Percentiles rank a stretch among this genome's conserved stretches.
phyloP scores from a whole-genome alignment of 1,140 invertebrate species.

The Drosophila rufa region DNA sequence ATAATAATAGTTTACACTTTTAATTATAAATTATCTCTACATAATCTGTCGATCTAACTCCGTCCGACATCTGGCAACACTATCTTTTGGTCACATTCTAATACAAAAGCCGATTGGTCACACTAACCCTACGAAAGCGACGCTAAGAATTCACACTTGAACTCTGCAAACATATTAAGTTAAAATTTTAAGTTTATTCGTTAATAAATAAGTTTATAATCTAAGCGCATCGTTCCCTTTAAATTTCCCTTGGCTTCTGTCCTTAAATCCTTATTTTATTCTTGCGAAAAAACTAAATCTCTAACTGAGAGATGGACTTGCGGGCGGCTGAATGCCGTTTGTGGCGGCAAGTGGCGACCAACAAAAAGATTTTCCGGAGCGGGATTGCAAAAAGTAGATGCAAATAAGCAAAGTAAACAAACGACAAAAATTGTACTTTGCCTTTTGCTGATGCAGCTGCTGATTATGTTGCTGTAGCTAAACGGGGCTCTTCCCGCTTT shows the following conservation, averaged over 20 bases:
- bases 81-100: too few relatives aligned
- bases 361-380: conserved; percentile 48
- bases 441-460: conserved; percentile 24
- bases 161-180: too few relatives aligned
- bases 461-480: conserved; percentile 61
- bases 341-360: conserved; percentile 68
- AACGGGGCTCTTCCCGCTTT: conserved; percentile 72
- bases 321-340: conserved; percentile 30
- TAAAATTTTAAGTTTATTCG: too few relatives aligned
- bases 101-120: too few relatives aligned
- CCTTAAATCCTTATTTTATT: background rate
- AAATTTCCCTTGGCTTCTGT: background rate
- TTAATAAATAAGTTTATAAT: too few relatives aligned
- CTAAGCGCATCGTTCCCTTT: too few relatives aligned
- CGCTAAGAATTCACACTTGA: too few relatives aligned
- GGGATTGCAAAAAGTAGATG: conserved; percentile 45
- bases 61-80: too few relatives aligned
- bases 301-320: conserved; percentile 17
- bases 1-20: background rate
- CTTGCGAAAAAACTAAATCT: background rate
- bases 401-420: conserved; percentile 65
- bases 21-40: too few relatives aligned
- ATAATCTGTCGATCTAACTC: too few relatives aligned
- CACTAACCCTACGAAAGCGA: too few relatives aligned
- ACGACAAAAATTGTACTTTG: conserved; percentile 63